Conservation (phyloP, 2,113 vertebrate species). For the Haemorhous mexicanus region DNA sequence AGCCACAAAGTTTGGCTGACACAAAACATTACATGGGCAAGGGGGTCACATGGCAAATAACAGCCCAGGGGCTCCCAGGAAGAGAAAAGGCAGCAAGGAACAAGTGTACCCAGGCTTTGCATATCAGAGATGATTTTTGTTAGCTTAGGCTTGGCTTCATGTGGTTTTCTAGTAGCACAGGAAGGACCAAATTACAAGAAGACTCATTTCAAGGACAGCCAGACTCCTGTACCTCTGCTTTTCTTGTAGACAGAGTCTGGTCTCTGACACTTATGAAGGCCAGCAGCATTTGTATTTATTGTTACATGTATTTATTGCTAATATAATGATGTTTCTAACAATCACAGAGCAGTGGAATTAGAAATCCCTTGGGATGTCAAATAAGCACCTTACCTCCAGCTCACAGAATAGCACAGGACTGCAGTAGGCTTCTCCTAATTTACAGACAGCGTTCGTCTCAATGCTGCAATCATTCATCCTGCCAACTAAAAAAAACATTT, state of each 20-base stretch:
- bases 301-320: neutral
- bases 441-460: conserved; percentile 35
- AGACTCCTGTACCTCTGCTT: neutral
- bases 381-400: conserved; percentile 66
- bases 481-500: conserved; percentile 59
- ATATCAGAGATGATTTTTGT: neutral
- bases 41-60: neutral
- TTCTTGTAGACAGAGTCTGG: neutral
- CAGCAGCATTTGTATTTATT: neutral
- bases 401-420: conserved; percentile 75
- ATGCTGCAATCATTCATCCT: conserved; percentile 56
- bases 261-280: neutral
- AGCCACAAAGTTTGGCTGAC: neutral
- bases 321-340: neutral
- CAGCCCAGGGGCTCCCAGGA: neutral
- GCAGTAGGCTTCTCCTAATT: conserved; percentile 60
- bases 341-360: neutral
- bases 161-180: neutral
- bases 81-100: neutral
- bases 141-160: neutral
- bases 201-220: neutral
- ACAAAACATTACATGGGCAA: neutral
- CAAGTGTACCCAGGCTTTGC: neutral
- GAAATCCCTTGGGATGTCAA: neutral
- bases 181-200: neutral